phyloP scores from a whole-genome alignment of 2,797 vertebrate species.

The Hoplostethus mediterraneus region DNA sequence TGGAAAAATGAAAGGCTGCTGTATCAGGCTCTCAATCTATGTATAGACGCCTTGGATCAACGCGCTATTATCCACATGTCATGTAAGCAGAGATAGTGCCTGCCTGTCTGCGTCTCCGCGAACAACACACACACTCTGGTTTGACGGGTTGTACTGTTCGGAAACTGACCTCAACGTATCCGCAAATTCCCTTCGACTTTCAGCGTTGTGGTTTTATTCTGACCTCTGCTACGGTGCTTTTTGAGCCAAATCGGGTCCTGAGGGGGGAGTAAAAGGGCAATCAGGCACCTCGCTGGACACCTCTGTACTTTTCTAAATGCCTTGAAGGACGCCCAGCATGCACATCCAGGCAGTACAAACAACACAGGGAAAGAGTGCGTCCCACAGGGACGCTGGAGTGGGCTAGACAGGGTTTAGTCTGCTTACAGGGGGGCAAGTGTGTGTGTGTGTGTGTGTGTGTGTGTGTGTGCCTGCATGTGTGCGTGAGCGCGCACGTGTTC shows the following conservation, averaged over 20 bases:
- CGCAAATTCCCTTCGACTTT: constrained; percentile 14
- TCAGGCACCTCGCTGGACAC: constrained; percentile 58
- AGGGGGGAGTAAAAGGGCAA: constrained; percentile 57
- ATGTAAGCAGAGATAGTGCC: too few relatives aligned
- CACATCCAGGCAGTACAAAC: constrained; percentile 53
- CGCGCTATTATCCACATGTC: too few relatives aligned
- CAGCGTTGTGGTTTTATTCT: constrained; percentile 34
- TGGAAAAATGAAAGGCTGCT: neutral
- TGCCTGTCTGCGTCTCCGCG: too few relatives aligned
- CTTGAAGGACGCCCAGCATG: constrained; percentile 67
- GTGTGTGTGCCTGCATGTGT: constrained; percentile 8
- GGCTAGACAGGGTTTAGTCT: constrained; percentile 17
- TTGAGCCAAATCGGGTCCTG: constrained; percentile 40
- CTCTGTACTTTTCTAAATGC: constrained; percentile 60
- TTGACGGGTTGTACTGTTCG: too few relatives aligned
- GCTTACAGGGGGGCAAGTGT: constrained; percentile 10
- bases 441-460: constrained; percentile 8
- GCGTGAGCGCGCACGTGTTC: constrained; percentile 20
- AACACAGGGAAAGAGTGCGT: constrained; percentile 59
- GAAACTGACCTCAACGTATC: constrained; percentile 11
- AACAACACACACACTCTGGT: too few relatives aligned
- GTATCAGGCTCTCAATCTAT: too few relatives aligned
- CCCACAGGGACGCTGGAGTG: constrained; percentile 52
- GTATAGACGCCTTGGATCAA: too few relatives aligned
- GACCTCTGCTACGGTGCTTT: constrained; percentile 32